Base-by-base conservation (phyloP, 1,140 invertebrate species). In the Apis florea region DNA sequence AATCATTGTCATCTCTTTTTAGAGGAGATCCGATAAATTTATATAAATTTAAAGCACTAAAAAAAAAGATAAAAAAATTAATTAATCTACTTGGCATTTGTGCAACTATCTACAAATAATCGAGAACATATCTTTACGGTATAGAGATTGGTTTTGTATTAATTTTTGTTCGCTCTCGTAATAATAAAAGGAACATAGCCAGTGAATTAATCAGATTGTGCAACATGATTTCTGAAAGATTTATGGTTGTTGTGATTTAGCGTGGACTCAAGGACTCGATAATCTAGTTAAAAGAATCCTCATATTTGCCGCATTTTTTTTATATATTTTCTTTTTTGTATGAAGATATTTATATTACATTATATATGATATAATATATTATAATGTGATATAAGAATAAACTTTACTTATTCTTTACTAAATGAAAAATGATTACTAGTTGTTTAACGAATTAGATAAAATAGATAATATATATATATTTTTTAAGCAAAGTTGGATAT, bases 211-310 rank as follows among this genome's bases (percentile, higher is more conserved):
- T 81, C 53, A 51, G 63, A 75, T 81, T 47, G 31, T 71, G 40
- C 12, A 26, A 66, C 53, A 24, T 68, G 47, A 81, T 47, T 68
- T 75, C 15, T n/a, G 58, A 70, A 31, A 81, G 63, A 81, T 81
- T 81, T 76, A 81, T 81, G 64, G 24, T 53, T 40, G 19, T 19
- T 40, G 63, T 58, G 64, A 76, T 74, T 67, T 76, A 81, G 47
- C n/a, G 21, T 21, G 54, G n/a, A n/a, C 47, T 47, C 64, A 53
- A 75, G 63, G 13, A 76, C n/a, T 17, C 54, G 79, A 82, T 69
- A 82, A 76, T 82, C 53, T 69, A 76, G 26, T 76, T 69, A 76
- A 76, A 54, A 17, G 49, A 11, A 17, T 21, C 17, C 26, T 76
- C 40, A 31, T 80, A 66, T 58, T 74, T 47, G 58, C 49, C 1